A percentile compares a stretch with the other conserved stretches of the same genome.
Conservation (phyloP, 2,113 vertebrate genomes). For the Protobothrops flavoviridis region DNA sequence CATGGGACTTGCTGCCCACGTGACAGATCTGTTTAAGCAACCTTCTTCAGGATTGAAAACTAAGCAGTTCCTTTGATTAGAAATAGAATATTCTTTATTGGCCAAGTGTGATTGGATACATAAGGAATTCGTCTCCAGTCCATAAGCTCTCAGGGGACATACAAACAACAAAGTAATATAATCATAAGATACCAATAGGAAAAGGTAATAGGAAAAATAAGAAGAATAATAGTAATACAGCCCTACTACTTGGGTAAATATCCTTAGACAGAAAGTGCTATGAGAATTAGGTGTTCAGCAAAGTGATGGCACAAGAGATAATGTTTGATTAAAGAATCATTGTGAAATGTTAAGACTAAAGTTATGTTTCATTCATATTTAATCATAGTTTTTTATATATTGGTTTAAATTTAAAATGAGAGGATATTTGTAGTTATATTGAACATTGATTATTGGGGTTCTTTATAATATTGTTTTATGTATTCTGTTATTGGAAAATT, state of each 20-base stretch:
- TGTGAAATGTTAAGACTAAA: neutral
- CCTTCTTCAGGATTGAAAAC: neutral
- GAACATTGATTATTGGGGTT: neutral
- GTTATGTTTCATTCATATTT: neutral
- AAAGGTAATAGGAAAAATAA: neutral
- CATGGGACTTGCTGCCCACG: neutral
- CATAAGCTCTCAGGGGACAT: neutral
- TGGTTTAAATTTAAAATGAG: neutral
- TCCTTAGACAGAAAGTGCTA: neutral
- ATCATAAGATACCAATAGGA: neutral
- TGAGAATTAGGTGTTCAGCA: neutral
- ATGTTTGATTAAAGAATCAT: neutral
- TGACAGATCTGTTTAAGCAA: neutral
- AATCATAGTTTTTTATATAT: neutral
- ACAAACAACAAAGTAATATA: neutral
- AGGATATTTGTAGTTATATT: neutral
- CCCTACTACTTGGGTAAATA: neutral
- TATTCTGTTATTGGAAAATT: neutral
- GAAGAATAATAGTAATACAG: neutral
- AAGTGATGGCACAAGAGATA: neutral
- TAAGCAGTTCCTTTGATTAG: neutral
- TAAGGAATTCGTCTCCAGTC: neutral
- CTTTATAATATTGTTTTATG: neutral
- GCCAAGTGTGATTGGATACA: neutral
- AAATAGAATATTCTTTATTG: neutral